phyloP scores from a whole-genome alignment of 2,888 invertebrate genomes.

The Epsilonema sp. region DNA sequence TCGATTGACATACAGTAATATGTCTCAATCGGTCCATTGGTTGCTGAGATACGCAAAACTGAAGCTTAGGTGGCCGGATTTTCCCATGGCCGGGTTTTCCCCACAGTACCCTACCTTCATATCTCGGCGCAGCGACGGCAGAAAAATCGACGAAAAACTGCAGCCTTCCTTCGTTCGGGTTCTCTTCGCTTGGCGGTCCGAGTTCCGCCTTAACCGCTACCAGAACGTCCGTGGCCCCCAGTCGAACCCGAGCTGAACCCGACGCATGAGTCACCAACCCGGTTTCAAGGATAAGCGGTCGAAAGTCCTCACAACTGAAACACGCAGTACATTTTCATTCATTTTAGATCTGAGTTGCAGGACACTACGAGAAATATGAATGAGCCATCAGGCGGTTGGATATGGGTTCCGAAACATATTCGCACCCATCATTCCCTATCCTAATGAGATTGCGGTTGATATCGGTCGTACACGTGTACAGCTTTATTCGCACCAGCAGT shows the following conservation, averaged over 20 bases:
- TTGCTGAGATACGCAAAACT: too few species aligned
- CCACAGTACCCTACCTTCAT: conserved; percentile 58
- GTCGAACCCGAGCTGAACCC: conserved; percentile 33
- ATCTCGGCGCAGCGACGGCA: conserved; percentile 85
- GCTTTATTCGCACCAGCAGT: too few species aligned
- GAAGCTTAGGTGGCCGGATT: too few species aligned
- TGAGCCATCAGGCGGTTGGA: not conserved
- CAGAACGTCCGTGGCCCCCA: conserved; percentile 64
- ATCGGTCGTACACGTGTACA: too few species aligned
- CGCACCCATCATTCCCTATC: too few species aligned
- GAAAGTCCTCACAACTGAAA: conserved; percentile 31
- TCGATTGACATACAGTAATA: too few species aligned
- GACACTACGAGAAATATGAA: too few species aligned
- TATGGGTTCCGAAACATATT: not conserved
- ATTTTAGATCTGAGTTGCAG: too few species aligned
- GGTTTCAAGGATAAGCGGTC: conserved; percentile 33
- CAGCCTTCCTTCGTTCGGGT: conserved; percentile 53
- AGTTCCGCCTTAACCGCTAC: conserved; percentile 43
- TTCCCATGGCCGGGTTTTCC: too few species aligned
- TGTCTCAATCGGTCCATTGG: too few species aligned
- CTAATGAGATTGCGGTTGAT: too few species aligned
- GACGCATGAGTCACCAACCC: conserved; percentile 33
- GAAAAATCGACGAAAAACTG: conserved; percentile 95
- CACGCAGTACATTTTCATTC: too few species aligned
- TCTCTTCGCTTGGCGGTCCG: conserved; percentile 35